phyloP scores from a whole-genome alignment of 2,797 vertebrate genomes.

The Todus mexicanus region DNA sequence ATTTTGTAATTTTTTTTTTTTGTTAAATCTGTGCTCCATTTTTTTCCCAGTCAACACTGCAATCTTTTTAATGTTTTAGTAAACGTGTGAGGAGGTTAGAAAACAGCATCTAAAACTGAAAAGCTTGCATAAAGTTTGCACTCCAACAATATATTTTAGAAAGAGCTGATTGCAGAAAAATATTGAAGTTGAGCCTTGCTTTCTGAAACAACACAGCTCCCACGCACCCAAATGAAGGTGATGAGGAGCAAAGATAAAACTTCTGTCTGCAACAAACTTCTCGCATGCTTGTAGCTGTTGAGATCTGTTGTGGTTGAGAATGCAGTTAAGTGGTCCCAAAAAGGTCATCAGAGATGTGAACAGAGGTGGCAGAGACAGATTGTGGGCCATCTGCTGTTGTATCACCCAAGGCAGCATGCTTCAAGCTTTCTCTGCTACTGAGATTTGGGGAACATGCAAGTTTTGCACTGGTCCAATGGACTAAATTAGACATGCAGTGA shows the following conservation, averaged over 20 bases:
- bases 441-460: background rate
- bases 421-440: background rate
- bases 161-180: background rate
- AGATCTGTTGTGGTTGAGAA: background rate
- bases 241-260: background rate
- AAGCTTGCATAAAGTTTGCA: background rate
- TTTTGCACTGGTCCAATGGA: background rate
- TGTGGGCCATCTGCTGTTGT: background rate
- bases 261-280: background rate
- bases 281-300: background rate
- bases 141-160: background rate
- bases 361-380: background rate
- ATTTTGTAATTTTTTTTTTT: background rate
- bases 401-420: background rate
- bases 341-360: background rate
- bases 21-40: background rate
- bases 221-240: background rate
- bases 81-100: background rate
- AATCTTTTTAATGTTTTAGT: background rate
- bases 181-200: background rate
- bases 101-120: background rate
- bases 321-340: background rate
- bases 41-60: background rate
- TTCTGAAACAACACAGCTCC: background rate
- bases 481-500: background rate